Base-by-base conservation (phyloP, 2,797 vertebrate species). In the Okamejei kenojei region DNA sequence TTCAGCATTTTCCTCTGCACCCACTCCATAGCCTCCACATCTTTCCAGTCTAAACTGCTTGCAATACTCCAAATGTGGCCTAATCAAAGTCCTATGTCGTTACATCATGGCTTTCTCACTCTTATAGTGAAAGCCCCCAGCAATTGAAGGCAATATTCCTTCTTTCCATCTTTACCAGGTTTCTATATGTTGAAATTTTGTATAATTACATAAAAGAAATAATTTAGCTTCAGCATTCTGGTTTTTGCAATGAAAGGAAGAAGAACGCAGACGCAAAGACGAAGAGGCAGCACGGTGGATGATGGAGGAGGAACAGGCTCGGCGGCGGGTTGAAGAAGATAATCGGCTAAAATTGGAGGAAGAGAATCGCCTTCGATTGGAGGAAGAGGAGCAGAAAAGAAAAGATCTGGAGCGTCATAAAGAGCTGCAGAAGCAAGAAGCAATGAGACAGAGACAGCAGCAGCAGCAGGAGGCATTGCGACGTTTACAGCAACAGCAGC, bases 381-480 rank as follows among this genome's bases (percentile, higher is more conserved):
- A 97, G 90, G 97, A 97, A 71, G 96, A 97, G 76, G 96, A 97
- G 93, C 95, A 96, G 19, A 97, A 97, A 95, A 95, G 96, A 94
- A 97, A 97, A 90, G 97, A 97, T 94, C 95, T 98, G 95, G 98
- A 97, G 94, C 97, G 98, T 93, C 98, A 98, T 94, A 98, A 99
- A 95, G 98, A 99, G 94, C 95, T 98, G 38, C 96, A 98, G 95
- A 97, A 97, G 74, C 93, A 58, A 96, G 95, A 88, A 96, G 96
- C 93, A 96, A 95, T 93, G 94, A 94, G 94, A 94, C 98, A 99
- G 95, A 96, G 98, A 95, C 98, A 98, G 94, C 98, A 98, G 95
- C 98, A 98, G 95, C 98, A 99, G 93, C 98, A 99, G 93, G 98
- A 99, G 94, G 98, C 98, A 38, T 96, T 99, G 76, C 96, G 98